These are phyloP conservation scores for Manacus vitellinus DNA, from an alignment of 2,113 vertebrate genomes.

Conservation along the genomic window DNA sequence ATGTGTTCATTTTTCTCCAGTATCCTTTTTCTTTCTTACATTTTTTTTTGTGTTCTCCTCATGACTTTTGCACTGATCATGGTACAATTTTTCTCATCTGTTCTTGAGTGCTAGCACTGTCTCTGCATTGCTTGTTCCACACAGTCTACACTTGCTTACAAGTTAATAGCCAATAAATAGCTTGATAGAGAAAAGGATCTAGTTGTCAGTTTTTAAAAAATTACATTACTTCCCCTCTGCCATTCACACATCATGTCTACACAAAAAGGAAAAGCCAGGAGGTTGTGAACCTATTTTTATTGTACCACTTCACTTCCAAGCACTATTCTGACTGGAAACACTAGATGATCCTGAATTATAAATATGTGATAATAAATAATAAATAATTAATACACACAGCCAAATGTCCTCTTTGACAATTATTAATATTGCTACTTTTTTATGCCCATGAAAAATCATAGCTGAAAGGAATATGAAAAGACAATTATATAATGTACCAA, in stretches of 20 bases:
- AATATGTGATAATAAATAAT: not conserved
- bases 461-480: not conserved
- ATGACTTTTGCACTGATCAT: not conserved
- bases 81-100: not conserved
- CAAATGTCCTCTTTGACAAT: not conserved
- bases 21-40: not conserved
- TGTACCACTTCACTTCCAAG: not conserved
- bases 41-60: not conserved
- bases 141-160: not conserved
- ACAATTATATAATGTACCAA: not conserved
- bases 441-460: not conserved
- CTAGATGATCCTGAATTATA: not conserved
- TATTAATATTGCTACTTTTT: not conserved
- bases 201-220: not conserved
- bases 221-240: not conserved
- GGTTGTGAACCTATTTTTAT: not conserved
- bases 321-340: not conserved
- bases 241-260: not conserved
- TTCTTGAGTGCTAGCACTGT: not conserved
- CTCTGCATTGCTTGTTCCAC: not conserved
- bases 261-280: not conserved
- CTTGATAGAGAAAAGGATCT: not conserved
- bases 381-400: not conserved
- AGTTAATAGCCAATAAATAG: not conserved
- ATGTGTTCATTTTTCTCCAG: not conserved